Base-by-base conservation (phyloP, 1,140 invertebrate genomes). In the Aphaenogaster rudis region DNA sequence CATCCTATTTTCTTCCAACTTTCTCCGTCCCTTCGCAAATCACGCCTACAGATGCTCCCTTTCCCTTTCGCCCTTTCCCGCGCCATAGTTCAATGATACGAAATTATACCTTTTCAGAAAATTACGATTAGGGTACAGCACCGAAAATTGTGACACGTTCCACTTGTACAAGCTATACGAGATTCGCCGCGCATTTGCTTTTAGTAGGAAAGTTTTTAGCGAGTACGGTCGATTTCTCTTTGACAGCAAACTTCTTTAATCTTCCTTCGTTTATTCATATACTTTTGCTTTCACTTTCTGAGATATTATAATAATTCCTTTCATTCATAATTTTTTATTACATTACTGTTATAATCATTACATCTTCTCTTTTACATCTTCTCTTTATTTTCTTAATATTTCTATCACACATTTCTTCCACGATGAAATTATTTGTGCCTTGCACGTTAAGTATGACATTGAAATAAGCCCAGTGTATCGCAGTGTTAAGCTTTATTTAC, bases 21-120 rank as follows among this genome's bases (percentile, higher is more conserved):
- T 74, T 66, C 57, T 21, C 15, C 28, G 48, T 64, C 57, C n/a
- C 57, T 82, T 71, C 54, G 79, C 71, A 89, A 89, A 88, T 89
- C 87, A 67, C 80, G 72, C 36, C 77, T 72, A 54, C 57, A 50
- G 67, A 66, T 50, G 88, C 52, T 82, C 52, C 17, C 13, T 50
- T 50, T 54, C 15, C 28, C 42, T 50, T 48, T 74, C 2, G n/a
- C 28, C n/a, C n/a, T 50, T 15, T 17, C 39, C 5, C 17, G 28
- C 17, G 39, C 28, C 50, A 15, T 33, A 36, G n/a, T 1, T 7
- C 17, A 84, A 50, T 21, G 17, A 59, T 76, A 21, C 17, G 11
- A 72, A 72, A 82, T 74, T 82, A 72, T 48, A 84, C 7, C 42
- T 84, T 61, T 63, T 50, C 28, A 33, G n/a, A 63, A 74, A 84